A percentile compares a stretch with the other conserved stretches of the same genome.
Evolutionary conservation across 2,113 vertebrate species (phyloP).

Genomic region (Strigops habroptila): DNA sequence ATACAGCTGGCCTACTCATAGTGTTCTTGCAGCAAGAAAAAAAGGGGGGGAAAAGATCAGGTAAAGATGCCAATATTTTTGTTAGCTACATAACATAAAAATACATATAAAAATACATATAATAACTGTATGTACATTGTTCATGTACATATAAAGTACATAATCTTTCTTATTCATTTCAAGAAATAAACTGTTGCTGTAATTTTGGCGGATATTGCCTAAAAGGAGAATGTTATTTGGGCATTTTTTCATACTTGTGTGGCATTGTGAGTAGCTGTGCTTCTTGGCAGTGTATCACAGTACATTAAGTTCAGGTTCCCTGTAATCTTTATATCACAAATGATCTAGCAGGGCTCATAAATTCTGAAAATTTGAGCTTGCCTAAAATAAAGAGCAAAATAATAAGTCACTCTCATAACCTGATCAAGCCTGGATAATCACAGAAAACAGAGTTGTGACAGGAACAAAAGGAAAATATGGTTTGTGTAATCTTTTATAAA

Average conservation of each 20-base stretch:
- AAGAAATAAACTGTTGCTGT: neutral
- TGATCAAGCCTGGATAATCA: slow-evolving; percentile 20
- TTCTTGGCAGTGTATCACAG: neutral
- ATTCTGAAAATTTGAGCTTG: slow-evolving; percentile 5
- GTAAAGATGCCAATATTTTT: neutral
- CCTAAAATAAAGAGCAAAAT: neutral
- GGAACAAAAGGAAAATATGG: slow-evolving; percentile 3
- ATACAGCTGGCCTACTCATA: neutral
- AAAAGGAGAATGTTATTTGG: neutral
- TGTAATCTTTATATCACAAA: neutral
- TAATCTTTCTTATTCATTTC: neutral
- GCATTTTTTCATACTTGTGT: neutral
- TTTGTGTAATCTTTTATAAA: slow-evolving; percentile 50
- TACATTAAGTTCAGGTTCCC: neutral
- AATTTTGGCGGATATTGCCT: neutral
- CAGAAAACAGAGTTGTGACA: neutral
- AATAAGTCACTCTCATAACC: slow-evolving; percentile 15
- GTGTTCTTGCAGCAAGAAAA: neutral
- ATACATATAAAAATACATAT: neutral
- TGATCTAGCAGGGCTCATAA: neutral
- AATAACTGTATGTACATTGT: neutral
- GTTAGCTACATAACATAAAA: neutral
- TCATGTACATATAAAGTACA: neutral
- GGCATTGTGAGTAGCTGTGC: neutral
- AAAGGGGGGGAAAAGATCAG: fast-evolving